phyloP scores from a whole-genome alignment of 2,888 invertebrate species.

The Campopleginae sp. region DNA sequence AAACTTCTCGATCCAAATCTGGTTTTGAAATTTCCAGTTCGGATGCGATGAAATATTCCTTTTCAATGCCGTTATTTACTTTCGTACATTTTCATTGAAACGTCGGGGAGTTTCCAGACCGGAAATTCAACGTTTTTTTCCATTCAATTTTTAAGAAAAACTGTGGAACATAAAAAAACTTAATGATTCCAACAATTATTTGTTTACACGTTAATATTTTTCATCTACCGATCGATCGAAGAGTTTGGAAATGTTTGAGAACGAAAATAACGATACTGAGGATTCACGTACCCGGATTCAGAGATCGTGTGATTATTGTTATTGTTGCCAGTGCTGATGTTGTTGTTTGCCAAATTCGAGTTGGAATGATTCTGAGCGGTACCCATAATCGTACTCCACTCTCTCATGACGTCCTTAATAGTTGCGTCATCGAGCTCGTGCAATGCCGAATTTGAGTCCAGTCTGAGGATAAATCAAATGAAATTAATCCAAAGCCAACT shows the following conservation, averaged over 20 bases:
- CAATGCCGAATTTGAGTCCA: constrained; percentile 82
- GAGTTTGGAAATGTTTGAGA: not conserved
- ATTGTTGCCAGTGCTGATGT: constrained; percentile 79
- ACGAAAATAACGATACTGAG: constrained; percentile 24
- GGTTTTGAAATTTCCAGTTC: not conserved
- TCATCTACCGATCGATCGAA: not conserved
- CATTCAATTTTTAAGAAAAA: not conserved
- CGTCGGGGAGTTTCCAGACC: not conserved
- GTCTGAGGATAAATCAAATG: constrained; percentile 71
- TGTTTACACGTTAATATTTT: not conserved
- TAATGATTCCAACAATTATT: not conserved
- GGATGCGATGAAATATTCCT: not conserved
- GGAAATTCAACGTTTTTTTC: not conserved
- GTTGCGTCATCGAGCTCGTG: constrained; percentile 86
- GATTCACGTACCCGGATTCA: constrained; percentile 82
- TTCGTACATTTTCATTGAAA: not conserved
- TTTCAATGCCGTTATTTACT: not conserved
- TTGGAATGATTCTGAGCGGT: constrained; percentile 80
- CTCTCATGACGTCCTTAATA: constrained; percentile 85
- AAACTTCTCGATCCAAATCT: constrained; percentile 51
- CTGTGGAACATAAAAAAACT: not conserved
- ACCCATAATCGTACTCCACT: constrained; percentile 86
- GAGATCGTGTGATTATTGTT: constrained; percentile 72
- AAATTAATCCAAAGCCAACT: not conserved
- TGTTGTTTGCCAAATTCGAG: constrained; percentile 77